Base-by-base conservation (phyloP, 2,113 vertebrate species). In the Apodemus speciosus region DNA sequence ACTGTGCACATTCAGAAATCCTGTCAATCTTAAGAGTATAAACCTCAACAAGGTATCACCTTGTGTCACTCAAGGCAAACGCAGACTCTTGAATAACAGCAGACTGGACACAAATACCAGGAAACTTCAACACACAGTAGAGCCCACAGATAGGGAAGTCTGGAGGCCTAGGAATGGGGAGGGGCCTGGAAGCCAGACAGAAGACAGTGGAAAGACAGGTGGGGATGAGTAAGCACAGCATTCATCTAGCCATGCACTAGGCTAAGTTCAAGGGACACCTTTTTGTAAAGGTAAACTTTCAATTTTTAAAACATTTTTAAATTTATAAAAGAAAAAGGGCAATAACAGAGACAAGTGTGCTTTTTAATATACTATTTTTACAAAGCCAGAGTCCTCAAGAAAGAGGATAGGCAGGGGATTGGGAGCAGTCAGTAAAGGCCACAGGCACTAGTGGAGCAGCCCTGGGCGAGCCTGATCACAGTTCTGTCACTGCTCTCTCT, bases 201-300 rank as follows among this genome's bases (percentile, higher is more conserved):
- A 27, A 27, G 16, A 23, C 1, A 7, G 27, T 69, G 60, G n/a
- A 35, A 6, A 27, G 16, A n/a, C 18, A 6, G 38, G 15, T 6
- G 20, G 56, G 58, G 40, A n/a, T 9, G 13, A 38, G 10, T 16
- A 27, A 2, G 38, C 2, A 1, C 80, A 18, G 46, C 30, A 3
- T 46, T 64, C 1, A 0, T 7, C 77, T 13, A n/a, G 56, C 16
- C 13, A 7, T 14, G 11, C n/a, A 23, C 9, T 32, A 53, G 21
- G 85, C 10, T n/a, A 10, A 58, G 38, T 0, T 3, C 21, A 18
- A 64, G 60, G 20, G 1, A 1, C 4, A 9, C 0, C 7, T 18
- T 73, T 9, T 56, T 58, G 8, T 1, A 53, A 87, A 72, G 8
- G n/a, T 6, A 56, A 40, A 3, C 66, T 71, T 86, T 35, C 60